Evolutionary conservation across 1,140 invertebrate genomes (phyloP).

Genomic region (Macrotrachela quadricornifera): DNA sequence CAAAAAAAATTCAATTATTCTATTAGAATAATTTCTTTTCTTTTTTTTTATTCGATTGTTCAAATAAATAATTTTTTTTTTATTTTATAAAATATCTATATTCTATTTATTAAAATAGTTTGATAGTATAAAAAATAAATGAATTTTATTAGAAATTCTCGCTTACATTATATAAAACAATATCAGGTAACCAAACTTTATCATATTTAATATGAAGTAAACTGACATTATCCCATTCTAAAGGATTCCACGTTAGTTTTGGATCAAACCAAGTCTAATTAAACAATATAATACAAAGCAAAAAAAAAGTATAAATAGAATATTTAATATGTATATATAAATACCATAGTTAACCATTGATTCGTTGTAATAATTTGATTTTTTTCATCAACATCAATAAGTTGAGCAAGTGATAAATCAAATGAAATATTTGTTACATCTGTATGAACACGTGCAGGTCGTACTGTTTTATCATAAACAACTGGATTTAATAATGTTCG

Average conservation of each 20-base stretch:
- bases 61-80: too few species aligned
- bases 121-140: too few species aligned
- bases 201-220: conserved; percentile 82
- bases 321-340: background rate
- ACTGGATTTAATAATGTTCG: too few species aligned
- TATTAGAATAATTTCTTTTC: too few species aligned
- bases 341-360: conserved; percentile 8
- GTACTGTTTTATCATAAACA: background rate
- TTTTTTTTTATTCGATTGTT: too few species aligned
- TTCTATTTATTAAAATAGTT: too few species aligned
- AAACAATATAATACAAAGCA: too few species aligned
- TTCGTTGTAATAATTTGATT: conserved; percentile 8
- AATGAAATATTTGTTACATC: conserved; percentile 40
- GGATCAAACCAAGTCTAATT: conserved; percentile 62
- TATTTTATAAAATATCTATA: too few species aligned
- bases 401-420: conserved; percentile 54
- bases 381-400: conserved; percentile 39
- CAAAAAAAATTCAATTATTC: too few species aligned
- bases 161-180: conserved; percentile 62
- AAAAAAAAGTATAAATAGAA: background rate
- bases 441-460: background rate
- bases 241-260: conserved; percentile 88
- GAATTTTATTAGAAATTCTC: too few species aligned
- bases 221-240: conserved; percentile 87
- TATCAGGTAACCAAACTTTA: conserved; percentile 97